Evolutionary conservation across 2,888 invertebrate species (phyloP), one percentile per base, ranked within the genome.

Genomic region (Hypsopygia costalis): DNA sequence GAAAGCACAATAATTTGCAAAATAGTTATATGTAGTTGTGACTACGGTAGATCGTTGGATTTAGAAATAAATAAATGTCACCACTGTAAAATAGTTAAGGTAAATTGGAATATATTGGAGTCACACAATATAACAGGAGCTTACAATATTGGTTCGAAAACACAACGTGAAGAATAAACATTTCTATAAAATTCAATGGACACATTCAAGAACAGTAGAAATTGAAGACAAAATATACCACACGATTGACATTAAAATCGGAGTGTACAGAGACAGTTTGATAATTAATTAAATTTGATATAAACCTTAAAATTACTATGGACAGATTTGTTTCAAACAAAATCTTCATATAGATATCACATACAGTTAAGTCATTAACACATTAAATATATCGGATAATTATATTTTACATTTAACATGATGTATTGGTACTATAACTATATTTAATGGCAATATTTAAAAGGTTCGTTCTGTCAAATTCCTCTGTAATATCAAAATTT

Each of bases 241-340:
- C 7, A 40, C 16, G 4, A 39, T 41, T 38, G 42, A 44, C 44
- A 56, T 16, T n/a, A n/a, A n/a, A n/a, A 16, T 16, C 16, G 4
- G 16, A 16, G 16, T 16, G 16, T 16, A 16, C 16, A 16, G 50
- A 48, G 51, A 51, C 41, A 57, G 50, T 47, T 16, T 16, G 16
- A 16, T 16, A 16, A 16, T 3, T 16, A 55, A 54, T 58, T 63
- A 56, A 46, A 51, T 22, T 12, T 57, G 49, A 56, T 61, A 58
- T 55, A 50, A 51, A 47, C 58, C 47, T 51, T 46, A 47, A 41
- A 29, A 41, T 34, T 62, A 65, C 52, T 69, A 78, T 77, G 79
- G 79, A 79, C 79, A 76, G 76, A 76, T 65, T 78, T 69, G 69
- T 76, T 75, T 66, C 65, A 71, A 77, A 71, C 68, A 71, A 75